Conservation (phyloP, 2,888 invertebrate species). For the Kuschelorhynchus macadamiae region DNA sequence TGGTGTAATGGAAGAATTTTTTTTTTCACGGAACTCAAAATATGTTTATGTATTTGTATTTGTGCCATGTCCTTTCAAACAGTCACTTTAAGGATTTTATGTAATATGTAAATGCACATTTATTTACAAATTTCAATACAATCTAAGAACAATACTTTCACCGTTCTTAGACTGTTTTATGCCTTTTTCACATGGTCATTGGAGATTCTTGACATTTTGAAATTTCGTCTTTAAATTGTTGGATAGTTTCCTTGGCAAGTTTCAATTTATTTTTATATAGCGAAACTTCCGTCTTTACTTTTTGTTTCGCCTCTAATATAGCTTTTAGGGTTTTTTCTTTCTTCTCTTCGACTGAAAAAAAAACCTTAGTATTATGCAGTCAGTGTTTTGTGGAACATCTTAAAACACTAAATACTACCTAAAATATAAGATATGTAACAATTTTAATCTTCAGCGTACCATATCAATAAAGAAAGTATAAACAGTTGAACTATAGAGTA, state of each 20-base stretch:
- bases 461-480: background rate
- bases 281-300: slow-evolving; percentile 85
- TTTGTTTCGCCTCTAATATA: slow-evolving; percentile 84
- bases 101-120: too few species aligned
- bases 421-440: too few species aligned
- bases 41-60: too few species aligned
- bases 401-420: too few species aligned
- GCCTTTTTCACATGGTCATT: slow-evolving; percentile 11
- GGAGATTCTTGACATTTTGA: slow-evolving; percentile 66
- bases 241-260: slow-evolving; percentile 87
- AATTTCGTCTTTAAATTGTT: slow-evolving; percentile 86
- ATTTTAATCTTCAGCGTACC: too few species aligned
- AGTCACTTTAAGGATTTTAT: too few species aligned
- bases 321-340: slow-evolving; percentile 85
- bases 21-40: too few species aligned
- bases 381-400: background rate
- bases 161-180: slow-evolving; percentile 14
- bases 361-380: background rate
- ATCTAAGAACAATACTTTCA: background rate
- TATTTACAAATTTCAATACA: too few species aligned
- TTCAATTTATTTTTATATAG: slow-evolving; percentile 89
- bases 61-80: too few species aligned
- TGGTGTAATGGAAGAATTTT: too few species aligned
- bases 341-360: slow-evolving; percentile 87
- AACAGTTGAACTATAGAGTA: too few species aligned